phyloP scores from a whole-genome alignment of 2,797 vertebrate species.

The Siniperca obscura region DNA sequence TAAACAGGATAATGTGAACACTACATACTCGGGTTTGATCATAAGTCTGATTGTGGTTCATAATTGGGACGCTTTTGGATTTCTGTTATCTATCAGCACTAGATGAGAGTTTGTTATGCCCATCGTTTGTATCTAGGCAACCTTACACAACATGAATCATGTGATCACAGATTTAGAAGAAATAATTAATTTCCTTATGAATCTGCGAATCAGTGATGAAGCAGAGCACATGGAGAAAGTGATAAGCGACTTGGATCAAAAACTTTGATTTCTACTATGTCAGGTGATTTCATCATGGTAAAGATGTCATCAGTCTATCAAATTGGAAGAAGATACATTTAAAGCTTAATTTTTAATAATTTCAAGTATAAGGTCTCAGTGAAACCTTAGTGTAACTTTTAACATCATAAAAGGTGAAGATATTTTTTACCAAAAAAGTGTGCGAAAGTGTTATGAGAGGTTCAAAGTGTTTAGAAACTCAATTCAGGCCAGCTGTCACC shows the following conservation, averaged over 20 bases:
- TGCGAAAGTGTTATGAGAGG: not conserved
- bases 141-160: not conserved
- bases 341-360: not conserved
- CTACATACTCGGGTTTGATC: not conserved
- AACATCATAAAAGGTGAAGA: not conserved
- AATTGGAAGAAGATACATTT: not conserved
- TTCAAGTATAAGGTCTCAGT: not conserved
- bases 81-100: not conserved
- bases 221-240: not conserved
- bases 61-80: conserved; percentile 17
- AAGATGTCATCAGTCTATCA: conserved; percentile 27
- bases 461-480: not conserved
- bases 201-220: conserved; percentile 25
- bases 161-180: conserved; percentile 8
- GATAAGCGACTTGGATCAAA: conserved; percentile 4
- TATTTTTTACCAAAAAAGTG: not conserved
- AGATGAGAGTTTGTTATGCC: not conserved
- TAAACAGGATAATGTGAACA: conserved; percentile 29
- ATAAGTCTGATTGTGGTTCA: conserved; percentile 24
- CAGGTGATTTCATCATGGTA: conserved; percentile 49
- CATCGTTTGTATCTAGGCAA: not conserved
- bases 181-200: conserved; percentile 28
- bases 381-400: not conserved
- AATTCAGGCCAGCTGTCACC: not conserved
- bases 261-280: conserved; percentile 16